Base-by-base conservation (phyloP, 2,888 invertebrate genomes). In the Uloborus plumipes region DNA sequence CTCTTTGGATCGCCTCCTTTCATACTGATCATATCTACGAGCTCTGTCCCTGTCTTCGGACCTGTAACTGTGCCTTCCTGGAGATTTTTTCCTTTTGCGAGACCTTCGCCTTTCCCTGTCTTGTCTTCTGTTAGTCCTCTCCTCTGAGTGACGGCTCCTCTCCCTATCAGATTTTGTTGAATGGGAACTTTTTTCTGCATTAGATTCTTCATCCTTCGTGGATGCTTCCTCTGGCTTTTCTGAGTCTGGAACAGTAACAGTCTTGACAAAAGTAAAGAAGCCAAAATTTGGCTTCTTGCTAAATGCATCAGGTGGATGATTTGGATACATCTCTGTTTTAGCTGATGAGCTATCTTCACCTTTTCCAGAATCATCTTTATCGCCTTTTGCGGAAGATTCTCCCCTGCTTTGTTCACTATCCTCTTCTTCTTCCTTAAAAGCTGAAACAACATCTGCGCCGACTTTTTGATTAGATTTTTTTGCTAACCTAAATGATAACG, bases 281-380 rank as follows among this genome's bases (percentile, higher is more conserved):
- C 82, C 84, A 82, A 84, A 84, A 26, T 84, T 84, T 53, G 82
- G 81, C 47, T 84, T 84, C 50, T 78, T 75, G 14, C 75, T 58
- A 67, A 70, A 73, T 18, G 55, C 78, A 39, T 84, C 84, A 14
- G 71, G 82, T 0, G 84, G 84, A 39, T 74, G 74, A 26, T 61
- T 78, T n/a, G 77, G 84, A 66, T 84, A 84, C 11, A 74, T 70
- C 22, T 82, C 82, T 16, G 70, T 26, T 22, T 75, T 81, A 53
- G n/a, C 26, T 16, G 20, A 16, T 18, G 64, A 50, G 7, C 22
- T n/a, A 7, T n/a, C n/a, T 53, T 58, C 62, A 13, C 16, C 20
- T 2, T 66, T 61, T 70, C 39, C 70, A 18, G 4, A n/a, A 67
- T 79, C 73, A 7, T 15, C 15, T 49, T 50, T 22, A 20, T 50